These are phyloP conservation scores for Casuarius casuarius DNA, from an alignment of 2,113 vertebrate genomes.

Conservation along the genomic window DNA sequence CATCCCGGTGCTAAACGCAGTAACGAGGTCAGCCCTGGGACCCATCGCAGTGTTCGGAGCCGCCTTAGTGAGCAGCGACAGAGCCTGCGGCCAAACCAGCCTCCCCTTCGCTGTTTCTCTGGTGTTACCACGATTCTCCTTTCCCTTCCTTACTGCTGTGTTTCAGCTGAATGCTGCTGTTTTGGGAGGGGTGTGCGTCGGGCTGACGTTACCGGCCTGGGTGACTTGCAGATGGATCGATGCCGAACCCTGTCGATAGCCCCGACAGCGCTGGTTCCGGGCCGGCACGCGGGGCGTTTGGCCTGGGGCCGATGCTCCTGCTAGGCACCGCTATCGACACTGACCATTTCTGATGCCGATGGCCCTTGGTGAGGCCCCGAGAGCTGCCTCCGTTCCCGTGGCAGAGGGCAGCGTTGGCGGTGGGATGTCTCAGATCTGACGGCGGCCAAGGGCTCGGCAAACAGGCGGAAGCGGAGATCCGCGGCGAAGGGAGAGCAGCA, in stretches of 20 bases:
- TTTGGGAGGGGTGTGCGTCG: rapidly evolving
- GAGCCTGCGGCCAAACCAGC: neutral
- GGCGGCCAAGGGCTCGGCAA: neutral
- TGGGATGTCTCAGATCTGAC: neutral
- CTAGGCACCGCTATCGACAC: too few species aligned
- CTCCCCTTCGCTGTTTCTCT: neutral
- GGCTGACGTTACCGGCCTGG: rapidly evolving
- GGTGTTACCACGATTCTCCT: neutral
- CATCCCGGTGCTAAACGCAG: rapidly evolving
- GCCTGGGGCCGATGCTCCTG: too few species aligned
- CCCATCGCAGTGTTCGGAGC: neutral
- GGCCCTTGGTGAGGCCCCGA: too few species aligned
- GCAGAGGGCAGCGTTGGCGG: neutral
- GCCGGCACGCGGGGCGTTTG: too few species aligned
- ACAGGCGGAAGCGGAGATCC: neutral
- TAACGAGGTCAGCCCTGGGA: neutral
- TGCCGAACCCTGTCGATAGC: too few species aligned
- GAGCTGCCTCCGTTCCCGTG: rapidly evolving
- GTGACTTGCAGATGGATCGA: rapidly evolving
- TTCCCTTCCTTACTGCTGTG: neutral
- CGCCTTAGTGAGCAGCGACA: neutral
- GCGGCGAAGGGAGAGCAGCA: neutral
- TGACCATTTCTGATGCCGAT: too few species aligned
- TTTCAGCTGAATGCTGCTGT: too few species aligned
- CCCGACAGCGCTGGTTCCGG: too few species aligned